Evolutionary conservation across 2,797 vertebrate species (phyloP), one percentile per base, ranked within the genome.

Genomic region (Tapirus indicus): DNA sequence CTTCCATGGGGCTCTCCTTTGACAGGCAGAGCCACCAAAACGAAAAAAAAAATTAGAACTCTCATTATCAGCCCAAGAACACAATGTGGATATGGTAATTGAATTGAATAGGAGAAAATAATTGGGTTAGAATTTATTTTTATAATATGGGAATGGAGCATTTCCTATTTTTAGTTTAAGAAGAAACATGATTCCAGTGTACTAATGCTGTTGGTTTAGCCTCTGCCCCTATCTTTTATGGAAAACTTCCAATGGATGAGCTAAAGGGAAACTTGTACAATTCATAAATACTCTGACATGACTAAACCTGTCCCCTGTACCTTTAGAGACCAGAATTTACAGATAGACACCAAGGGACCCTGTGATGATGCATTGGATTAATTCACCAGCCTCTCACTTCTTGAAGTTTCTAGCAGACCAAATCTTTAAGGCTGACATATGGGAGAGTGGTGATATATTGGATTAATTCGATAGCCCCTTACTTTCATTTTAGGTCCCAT

Each of bases 71-170:
- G 95, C 25, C 41, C 32, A 64, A 88, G 47, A 83, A 85, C 5
- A 79, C 32, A 82, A 68, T 72, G 32, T 87, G 62, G 29, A 52
- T 79, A 38, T 78, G 58, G 18, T 38, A 77, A 83, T 13, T 88
- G 79, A 85, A 72, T 47, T 60, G 47, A 95, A 56, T 84, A 93
- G 85, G 35, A 77, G 32, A 98, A 97, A 98, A 93, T 97, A 98
- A 93, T 90, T 80, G 79, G n/a, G 56, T 35, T 95, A 47, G 41
- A 90, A 97, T 94, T 64, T 80, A 93, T 97, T 96, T 98, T 96
- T 93, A 92, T 83, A 82, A 83, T 62, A 96, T 62, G 29, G 35
- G 12, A 91, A 93, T 92, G 64, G 79, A 47, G 20, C 10, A 96
- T 91, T 96, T 74, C 6, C 54, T 92, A 47, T 88, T 95, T 97